These are phyloP conservation scores for Lissocephala sabroskyi DNA, from an alignment of 2,888 invertebrate genomes.

Conservation along the genomic window DNA sequence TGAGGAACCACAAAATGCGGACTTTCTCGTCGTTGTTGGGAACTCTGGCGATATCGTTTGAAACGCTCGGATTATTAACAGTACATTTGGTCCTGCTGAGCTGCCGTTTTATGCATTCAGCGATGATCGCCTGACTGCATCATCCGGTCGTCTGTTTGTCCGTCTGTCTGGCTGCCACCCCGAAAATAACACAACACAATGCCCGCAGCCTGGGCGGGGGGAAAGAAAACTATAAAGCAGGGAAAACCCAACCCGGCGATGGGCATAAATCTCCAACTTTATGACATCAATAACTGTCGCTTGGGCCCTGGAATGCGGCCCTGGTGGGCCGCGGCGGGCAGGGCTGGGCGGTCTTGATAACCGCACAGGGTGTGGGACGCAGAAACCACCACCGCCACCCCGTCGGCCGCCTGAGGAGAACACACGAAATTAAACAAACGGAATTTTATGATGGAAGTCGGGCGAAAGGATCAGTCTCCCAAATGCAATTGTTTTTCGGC, in stretches of 20 bases:
- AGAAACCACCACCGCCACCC: too few relatives aligned
- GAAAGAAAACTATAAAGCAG: neutral
- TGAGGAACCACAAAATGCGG: too few relatives aligned
- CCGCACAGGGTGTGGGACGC: slow-evolving; percentile 32
- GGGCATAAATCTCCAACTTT: slow-evolving; percentile 61
- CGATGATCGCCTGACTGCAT: slow-evolving; percentile 17
- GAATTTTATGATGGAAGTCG: slow-evolving; percentile 58
- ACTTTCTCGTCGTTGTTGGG: too few relatives aligned
- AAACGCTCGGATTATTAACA: slow-evolving; percentile 23
- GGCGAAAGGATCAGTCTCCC: slow-evolving; percentile 22
- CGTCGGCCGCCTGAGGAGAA: too few relatives aligned
- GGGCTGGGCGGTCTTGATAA: slow-evolving; percentile 48
- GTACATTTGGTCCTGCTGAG: slow-evolving; percentile 21
- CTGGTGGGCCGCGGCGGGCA: slow-evolving; percentile 19
- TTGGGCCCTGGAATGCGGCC: slow-evolving; percentile 16
- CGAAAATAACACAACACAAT: neutral
- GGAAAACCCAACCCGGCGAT: neutral
- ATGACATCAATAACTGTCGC: slow-evolving; percentile 65
- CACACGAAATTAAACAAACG: slow-evolving; percentile 26
- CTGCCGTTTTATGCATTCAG: neutral
- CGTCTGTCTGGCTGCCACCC: neutral
- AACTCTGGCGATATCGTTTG: neutral
- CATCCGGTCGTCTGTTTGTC: neutral
- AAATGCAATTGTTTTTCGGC: slow-evolving; percentile 39
- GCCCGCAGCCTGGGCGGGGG: too few relatives aligned